A percentile compares a stretch with the other conserved stretches of the same genome.
Conservation (phyloP, 1,140 invertebrate species). For the Euwallacea similis region DNA sequence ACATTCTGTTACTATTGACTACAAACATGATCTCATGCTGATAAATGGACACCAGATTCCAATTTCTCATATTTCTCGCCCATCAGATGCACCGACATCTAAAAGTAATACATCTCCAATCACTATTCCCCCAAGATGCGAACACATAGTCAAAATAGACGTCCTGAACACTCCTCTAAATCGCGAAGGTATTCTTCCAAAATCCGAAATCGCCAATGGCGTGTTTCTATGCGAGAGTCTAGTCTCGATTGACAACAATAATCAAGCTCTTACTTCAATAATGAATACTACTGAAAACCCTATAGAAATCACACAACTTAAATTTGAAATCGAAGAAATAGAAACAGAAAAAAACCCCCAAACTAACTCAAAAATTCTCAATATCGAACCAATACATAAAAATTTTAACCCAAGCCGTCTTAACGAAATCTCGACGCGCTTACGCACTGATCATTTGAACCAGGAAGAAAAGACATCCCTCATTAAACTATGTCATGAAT, state of each 20-base stretch:
- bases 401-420: background rate
- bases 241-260: constrained; percentile 2
- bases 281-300: constrained; percentile 9
- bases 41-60: background rate
- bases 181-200: background rate
- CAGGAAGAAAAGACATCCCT: constrained; percentile 5
- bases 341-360: background rate
- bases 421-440: background rate
- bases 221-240: constrained; percentile 5
- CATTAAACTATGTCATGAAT: constrained; percentile 31
- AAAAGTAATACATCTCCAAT: background rate
- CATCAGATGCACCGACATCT: background rate
- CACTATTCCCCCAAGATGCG: constrained; percentile 8
- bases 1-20: background rate
- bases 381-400: background rate
- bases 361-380: background rate
- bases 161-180: background rate
- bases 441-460: constrained; percentile 12
- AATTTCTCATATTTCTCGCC: background rate
- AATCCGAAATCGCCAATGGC: background rate
- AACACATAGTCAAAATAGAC: constrained; percentile 11
- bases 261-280: constrained; percentile 2
- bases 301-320: background rate
- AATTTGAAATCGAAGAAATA: background rate
- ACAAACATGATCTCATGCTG: constrained; percentile 2